phyloP scores from a whole-genome alignment of 2,113 vertebrate genomes.

The Dasypus novemcinctus region DNA sequence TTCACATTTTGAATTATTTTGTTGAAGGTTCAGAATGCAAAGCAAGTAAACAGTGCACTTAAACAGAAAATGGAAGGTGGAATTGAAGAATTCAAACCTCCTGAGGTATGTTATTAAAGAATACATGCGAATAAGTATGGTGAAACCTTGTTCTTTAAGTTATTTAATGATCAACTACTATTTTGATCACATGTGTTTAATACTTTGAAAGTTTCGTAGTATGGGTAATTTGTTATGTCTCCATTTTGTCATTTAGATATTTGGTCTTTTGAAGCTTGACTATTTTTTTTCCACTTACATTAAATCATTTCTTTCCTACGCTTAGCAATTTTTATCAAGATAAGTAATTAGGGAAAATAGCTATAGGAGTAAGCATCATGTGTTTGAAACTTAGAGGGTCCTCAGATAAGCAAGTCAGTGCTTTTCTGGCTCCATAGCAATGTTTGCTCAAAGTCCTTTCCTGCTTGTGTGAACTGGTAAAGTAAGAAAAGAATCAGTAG shows the following conservation, averaged over 20 bases:
- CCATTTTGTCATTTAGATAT: not conserved
- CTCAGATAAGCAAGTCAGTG: not conserved
- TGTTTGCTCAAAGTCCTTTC: not conserved
- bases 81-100: constrained; percentile 93
- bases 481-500: not conserved
- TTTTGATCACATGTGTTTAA: not conserved
- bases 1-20: constrained; percentile 69
- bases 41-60: constrained; percentile 98
- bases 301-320: constrained; percentile 15
- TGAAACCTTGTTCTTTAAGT: not conserved
- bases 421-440: not conserved
- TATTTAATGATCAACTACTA: not conserved
- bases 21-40: constrained; percentile 97
- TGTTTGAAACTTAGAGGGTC: not conserved
- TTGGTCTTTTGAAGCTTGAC: constrained; percentile 32
- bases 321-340: not conserved
- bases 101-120: constrained; percentile 88
- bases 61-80: constrained; percentile 96
- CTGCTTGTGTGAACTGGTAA: not conserved
- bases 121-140: not conserved
- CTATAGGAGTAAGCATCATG: not conserved
- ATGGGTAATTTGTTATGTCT: not conserved
- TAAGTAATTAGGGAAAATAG: not conserved
- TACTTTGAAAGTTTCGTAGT: constrained; percentile 2
- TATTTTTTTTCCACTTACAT: constrained; percentile 2